Evolutionary conservation across 2,797 vertebrate genomes (phyloP).

Genomic region (Neoniphon sammara): DNA sequence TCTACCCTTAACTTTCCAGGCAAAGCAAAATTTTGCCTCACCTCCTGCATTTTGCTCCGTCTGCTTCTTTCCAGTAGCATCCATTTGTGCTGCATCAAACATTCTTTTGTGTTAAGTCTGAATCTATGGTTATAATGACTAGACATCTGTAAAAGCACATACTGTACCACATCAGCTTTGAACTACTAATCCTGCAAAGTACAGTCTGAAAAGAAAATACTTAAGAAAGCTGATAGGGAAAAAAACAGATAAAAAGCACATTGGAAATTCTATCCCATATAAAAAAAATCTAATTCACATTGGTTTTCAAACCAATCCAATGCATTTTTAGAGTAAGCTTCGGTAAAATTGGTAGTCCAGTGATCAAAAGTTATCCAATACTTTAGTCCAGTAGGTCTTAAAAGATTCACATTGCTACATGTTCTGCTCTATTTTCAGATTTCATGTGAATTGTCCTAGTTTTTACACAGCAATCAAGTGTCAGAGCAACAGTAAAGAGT

Average conservation of each 20-base stretch:
- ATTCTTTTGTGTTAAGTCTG: no score
- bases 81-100: neutral
- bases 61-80: neutral
- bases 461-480: no score
- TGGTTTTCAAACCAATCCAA: neutral
- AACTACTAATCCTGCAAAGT: neutral
- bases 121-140: no score
- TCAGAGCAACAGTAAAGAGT: no score
- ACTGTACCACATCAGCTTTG: neutral
- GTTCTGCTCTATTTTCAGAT: neutral
- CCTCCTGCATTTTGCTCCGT: neutral
- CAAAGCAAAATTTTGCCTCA: neutral
- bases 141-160: no score
- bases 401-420: no score
- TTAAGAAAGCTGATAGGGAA: neutral
- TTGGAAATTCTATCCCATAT: neutral
- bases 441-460: neutral
- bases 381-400: no score
- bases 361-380: no score
- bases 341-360: neutral
- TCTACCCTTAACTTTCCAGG: neutral
- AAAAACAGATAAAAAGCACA: neutral
- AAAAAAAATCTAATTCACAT: neutral
- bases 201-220: neutral
- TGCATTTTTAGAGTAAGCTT: neutral